A percentile compares a stretch with the other conserved stretches of the same genome.
Evolutionary conservation across 2,113 vertebrate genomes (phyloP).

Genomic region (Opisthocomus hoazin): DNA sequence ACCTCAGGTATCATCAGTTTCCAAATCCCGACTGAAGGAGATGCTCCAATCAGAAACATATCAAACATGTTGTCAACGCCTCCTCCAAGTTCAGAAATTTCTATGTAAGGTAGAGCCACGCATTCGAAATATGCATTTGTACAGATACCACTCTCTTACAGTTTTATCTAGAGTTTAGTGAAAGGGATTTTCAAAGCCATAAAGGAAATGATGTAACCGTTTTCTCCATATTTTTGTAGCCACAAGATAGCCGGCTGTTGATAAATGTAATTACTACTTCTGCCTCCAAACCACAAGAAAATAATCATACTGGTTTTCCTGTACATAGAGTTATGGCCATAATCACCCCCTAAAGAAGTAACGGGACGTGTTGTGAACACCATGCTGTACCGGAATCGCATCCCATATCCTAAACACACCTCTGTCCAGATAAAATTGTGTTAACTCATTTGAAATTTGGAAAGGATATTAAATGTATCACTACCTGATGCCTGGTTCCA

Average conservation of each 20-base stretch:
- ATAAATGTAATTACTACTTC: slow-evolving; percentile 4
- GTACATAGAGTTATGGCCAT: neutral
- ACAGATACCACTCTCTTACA: neutral
- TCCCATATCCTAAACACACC: neutral
- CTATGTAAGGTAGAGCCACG: neutral
- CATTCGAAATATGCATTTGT: neutral
- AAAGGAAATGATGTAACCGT: slow-evolving; percentile 38
- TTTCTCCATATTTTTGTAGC: neutral
- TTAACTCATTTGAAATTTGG: neutral
- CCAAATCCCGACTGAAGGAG: neutral
- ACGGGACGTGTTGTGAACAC: neutral
- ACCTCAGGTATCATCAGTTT: neutral
- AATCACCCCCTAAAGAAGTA: slow-evolving; percentile 2
- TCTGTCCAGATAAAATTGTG: neutral
- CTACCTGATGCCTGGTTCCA: neutral
- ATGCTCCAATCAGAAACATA: neutral
- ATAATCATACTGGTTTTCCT: slow-evolving; percentile 7
- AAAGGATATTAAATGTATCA: neutral
- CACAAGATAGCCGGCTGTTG: slow-evolving; percentile 27
- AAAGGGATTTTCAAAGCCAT: slow-evolving; percentile 28
- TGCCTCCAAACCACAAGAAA: slow-evolving; percentile 34
- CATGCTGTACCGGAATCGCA: neutral
- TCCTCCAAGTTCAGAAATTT: neutral
- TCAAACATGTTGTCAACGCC: neutral
- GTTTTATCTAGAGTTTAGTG: neutral